phyloP scores from a whole-genome alignment of 2,113 vertebrate species.

The cattle (Bos taurus) region DNA sequence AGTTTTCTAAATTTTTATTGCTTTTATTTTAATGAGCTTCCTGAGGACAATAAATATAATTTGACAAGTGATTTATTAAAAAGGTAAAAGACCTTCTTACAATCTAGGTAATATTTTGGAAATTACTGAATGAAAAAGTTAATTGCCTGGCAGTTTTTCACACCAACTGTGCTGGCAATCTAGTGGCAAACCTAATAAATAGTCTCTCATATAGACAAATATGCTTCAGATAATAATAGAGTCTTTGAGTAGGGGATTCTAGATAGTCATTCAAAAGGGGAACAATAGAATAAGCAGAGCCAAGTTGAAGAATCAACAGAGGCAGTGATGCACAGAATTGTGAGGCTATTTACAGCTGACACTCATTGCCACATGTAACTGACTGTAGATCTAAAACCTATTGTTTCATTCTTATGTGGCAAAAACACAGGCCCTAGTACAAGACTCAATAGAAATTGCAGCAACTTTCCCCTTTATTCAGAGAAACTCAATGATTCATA shows the following conservation, averaged over 20 bases:
- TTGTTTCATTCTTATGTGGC: not conserved
- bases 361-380: not conserved
- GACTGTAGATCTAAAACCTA: not conserved
- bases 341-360: not conserved
- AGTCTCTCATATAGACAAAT: conserved; percentile 44
- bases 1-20: conserved; percentile 33
- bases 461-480: not conserved
- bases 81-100: conserved; percentile 14
- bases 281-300: conserved; percentile 44
- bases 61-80: conserved; percentile 48
- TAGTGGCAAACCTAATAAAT: conserved; percentile 61
- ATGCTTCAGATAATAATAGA: conserved; percentile 52
- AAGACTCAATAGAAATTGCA: not conserved
- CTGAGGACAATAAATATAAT: conserved; percentile 31
- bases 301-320: conserved; percentile 47
- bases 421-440: not conserved
- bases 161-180: conserved; percentile 44
- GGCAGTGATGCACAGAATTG: conserved; percentile 19
- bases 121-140: conserved; percentile 51
- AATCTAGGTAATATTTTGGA: conserved; percentile 36
- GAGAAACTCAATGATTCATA: not conserved
- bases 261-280: conserved; percentile 16
- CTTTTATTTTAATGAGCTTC: conserved; percentile 51
- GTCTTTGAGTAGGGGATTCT: conserved; percentile 30
- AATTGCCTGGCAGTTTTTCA: conserved; percentile 56